Evolutionary conservation across 2,888 invertebrate genomes (phyloP), one percentile per base, ranked within the genome.

Genomic region (Coelopa pilipes): DNA sequence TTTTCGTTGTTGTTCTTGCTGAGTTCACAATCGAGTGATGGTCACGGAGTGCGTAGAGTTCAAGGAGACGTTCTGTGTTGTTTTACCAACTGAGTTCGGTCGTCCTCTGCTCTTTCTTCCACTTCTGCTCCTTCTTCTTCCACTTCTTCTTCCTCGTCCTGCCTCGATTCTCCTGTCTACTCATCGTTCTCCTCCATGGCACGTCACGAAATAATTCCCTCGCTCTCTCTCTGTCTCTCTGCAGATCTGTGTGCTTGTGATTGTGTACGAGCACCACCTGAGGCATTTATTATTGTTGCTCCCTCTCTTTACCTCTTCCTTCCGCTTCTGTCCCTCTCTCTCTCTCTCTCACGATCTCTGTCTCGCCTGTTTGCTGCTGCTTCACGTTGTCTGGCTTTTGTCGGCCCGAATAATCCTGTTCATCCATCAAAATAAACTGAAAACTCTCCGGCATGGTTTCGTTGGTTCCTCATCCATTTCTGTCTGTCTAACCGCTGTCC

Each of bases 21-120:
- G 57, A 3, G 21, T 57, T 34, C 49, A 49, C 11, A 69, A 69
- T 57, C 34, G 24, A 55, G 57, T 65, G 70, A 79, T 80, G 79
- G 79, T 76, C 76, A 75, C 70, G 59, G 75, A 12, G 72, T 74
- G 74, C 63, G 62, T 62, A 77, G 75, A 77, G 79, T 79, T 80
- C 80, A 80, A 80, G 80, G 80, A 77, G 73, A 80, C 78, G 76
- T 80, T 74, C 70, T 12, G n/a, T 45, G 75, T 79, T 70, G 47
- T 60, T 78, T 34, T 75, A 76, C 74, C 72, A 34, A 34, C 4
- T 34, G 34, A 34, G 34, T 34, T 34, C 24, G 24, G 21, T n/a
- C n/a, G n/a, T 47, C 72, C 70, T 62, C 62, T 49, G 47, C 55
- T 71, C 59, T 63, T 70, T 21, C 50, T 67, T 67, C 7, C 17